Evolutionary conservation across 2,797 vertebrate species (phyloP), one percentile per base, ranked within the genome.

Genomic region (Sebastolobus alascanus): DNA sequence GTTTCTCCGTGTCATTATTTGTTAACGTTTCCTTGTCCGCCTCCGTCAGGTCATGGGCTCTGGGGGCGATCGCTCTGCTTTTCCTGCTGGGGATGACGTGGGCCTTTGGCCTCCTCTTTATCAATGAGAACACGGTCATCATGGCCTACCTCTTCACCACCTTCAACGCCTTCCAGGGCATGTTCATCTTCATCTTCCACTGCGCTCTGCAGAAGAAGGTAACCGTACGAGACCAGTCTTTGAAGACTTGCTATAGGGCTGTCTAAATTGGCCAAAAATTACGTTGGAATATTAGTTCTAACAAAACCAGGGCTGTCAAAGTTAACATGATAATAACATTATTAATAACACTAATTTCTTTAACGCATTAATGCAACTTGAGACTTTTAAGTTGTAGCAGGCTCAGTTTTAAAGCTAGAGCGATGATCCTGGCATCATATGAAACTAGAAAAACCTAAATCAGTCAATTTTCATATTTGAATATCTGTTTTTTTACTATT

Each of bases 131-230:
- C 85, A 97, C 96, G 0, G 94, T 98, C 35, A 97, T 98, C 88
- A 96, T 97, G 96, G 98, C 97, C 31, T 98, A 98, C 87, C 97
- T 99, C 87, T 99, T 99, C 92, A 99, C 97, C 83, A 98, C 97
- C 89, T 99, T 98, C 95, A 99, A 99, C 1, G 97, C 97, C 87
- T 97, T 98, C 94, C 98, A 98, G 93, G 98, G 97, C 85, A 97
- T 98, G 95, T 98, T 99, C 94, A 97, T 99, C 94, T 99, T 98
- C 50, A 97, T 99, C 88, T 98, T 99, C 95, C 97, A 98, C 95
- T 99, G 97, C 84, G 97, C 97, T 61, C 95, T 99, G 83, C 97
- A 98, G 92, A 99, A 98, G 88, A 98, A 99, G 97, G 97, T 98
- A 84, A 72, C 2, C 4, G 31, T 10, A 8, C 4, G 25, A 25